Percentiles rank a stretch among this genome's conserved stretches.
Evolutionary conservation across 2,113 vertebrate genomes (phyloP).

Genomic region (Nipponia nippon): DNA sequence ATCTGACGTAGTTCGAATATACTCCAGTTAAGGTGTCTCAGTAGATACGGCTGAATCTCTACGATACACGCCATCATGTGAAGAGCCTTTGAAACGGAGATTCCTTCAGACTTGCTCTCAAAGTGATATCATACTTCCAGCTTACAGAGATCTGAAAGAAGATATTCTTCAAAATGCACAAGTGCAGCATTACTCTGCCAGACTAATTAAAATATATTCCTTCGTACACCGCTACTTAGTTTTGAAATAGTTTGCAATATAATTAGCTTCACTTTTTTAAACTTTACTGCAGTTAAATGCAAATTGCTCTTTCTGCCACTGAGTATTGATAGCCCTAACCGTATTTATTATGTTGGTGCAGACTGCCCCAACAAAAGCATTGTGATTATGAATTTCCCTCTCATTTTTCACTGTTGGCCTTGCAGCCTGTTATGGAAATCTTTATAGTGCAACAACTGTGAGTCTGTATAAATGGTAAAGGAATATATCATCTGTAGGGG

Average conservation of each 20-base stretch:
- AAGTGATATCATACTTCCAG: not conserved
- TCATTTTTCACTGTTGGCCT: not conserved
- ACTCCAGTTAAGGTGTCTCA: not conserved
- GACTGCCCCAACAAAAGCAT: fast-evolving
- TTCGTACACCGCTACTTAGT: not conserved
- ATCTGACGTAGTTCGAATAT: not conserved
- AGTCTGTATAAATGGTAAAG: not conserved
- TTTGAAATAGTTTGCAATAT: not conserved
- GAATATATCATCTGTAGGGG: not conserved
- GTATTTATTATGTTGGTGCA: not conserved
- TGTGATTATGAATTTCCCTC: not conserved
- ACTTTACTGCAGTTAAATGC: not conserved
- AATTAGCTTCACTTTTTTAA: not conserved
- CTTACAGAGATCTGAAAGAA: not conserved
- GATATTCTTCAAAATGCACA: not conserved
- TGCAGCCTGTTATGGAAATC: not conserved
- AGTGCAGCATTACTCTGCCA: fast-evolving
- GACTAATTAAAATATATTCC: not conserved
- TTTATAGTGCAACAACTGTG: not conserved
- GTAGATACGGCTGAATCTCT: not conserved
- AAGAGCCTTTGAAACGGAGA: not conserved
- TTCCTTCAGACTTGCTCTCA: not conserved
- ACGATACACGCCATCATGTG: fast-evolving
- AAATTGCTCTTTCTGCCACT: not conserved
- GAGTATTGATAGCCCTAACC: not conserved